These are phyloP conservation scores for Tachina grossa DNA, from an alignment of 2,888 invertebrate species.

Conservation along the genomic window DNA sequence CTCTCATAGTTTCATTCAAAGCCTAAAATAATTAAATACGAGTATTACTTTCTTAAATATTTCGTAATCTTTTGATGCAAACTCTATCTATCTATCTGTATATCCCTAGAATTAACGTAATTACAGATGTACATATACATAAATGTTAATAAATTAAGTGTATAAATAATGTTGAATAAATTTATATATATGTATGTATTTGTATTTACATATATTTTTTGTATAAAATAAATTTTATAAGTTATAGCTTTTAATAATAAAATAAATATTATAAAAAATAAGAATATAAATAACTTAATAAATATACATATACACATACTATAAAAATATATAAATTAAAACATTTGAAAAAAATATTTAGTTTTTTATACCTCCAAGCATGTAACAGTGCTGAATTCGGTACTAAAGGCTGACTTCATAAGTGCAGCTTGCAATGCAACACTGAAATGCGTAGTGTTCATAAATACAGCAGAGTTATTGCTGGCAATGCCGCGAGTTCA, in stretches of 20 bases:
- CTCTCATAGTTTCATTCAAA: not conserved
- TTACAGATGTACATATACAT: slow-evolving; percentile 7
- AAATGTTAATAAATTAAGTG: not conserved
- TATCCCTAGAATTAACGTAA: not conserved
- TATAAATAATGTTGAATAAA: slow-evolving; percentile 13
- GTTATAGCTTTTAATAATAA: not conserved
- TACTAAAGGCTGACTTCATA: too few species aligned
- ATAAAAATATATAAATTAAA: not conserved
- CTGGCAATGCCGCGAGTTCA: too few species aligned
- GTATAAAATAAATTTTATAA: not conserved
- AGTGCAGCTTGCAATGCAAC: too few species aligned
- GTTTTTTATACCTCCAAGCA: too few species aligned
- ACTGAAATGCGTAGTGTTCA: too few species aligned
- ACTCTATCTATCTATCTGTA: not conserved
- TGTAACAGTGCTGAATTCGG: too few species aligned
- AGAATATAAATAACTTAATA: not conserved
- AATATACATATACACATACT: not conserved
- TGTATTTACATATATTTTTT: not conserved
- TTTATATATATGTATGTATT: not conserved
- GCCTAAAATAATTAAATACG: too few species aligned
- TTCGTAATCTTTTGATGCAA: not conserved
- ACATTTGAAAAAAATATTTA: too few species aligned
- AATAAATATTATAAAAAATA: not conserved
- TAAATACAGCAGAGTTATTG: too few species aligned
- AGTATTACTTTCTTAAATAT: not conserved